Base-by-base conservation (phyloP, 2,888 invertebrate species). In the Epistrophe grossulariae region DNA sequence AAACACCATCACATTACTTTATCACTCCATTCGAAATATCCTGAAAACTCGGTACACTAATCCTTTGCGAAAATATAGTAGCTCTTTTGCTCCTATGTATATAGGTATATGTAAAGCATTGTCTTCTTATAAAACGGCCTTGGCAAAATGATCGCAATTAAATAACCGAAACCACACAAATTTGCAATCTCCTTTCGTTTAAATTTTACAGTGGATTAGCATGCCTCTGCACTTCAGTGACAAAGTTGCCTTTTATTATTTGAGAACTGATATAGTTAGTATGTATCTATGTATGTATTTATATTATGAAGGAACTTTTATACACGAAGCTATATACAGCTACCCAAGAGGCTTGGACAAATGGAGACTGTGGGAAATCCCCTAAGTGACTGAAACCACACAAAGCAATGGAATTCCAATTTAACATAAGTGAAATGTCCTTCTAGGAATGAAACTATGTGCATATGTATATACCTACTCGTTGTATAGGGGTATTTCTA, bases 161-260 rank as follows among this genome's bases (percentile, higher is more conserved):
- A 83, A 83, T 87, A 83, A 87, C 74, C 71, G 78, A 87, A 87
- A 76, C 79, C 79, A 79, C 79, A 79, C 76, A 79, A 76, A 76
- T 76, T 76, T 73, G 74, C 82, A 82, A 71, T 87, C 72, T 79
- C 72, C 76, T 59, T 79, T 79, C 73, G 78, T 66, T 83, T 76
- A 71, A 83, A 87, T 82, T 87, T 79, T 52, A 52, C 64, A 87
- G 71, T 72, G 72, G 60, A 83, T 79, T 79, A 80, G 43, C 77
- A 43, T 62, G 66, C 52, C 48, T 60, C 59, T 40, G 59, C 48
- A 74, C 31, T 64, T 57, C 35, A 10, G 52, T 28, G 24, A 55
- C 70, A 55, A 45, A 45, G 72, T 31, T 31, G 45, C 57, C 62
- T 43, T 62, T 62, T 40, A 43, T 62, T 62, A 38, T 38, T 40